Evolutionary conservation across 2,113 vertebrate species (phyloP).

Genomic region (Eleginops maclovinus): DNA sequence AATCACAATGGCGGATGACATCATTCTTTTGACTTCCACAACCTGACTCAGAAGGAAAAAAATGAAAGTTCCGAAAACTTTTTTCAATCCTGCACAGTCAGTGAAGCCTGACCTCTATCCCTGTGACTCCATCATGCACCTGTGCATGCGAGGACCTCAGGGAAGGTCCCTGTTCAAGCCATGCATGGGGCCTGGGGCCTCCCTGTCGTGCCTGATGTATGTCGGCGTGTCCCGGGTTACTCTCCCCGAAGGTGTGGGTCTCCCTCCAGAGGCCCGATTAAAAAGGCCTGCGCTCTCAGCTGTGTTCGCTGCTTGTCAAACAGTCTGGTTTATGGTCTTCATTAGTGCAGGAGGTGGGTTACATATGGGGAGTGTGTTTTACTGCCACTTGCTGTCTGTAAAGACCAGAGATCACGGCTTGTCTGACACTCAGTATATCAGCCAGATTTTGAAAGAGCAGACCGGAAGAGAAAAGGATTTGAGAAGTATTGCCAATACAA

Average conservation of each 20-base stretch:
- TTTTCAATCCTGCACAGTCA: constrained; percentile 48
- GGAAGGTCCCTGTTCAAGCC: constrained; percentile 41
- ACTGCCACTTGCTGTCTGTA: constrained; percentile 85
- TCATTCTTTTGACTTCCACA: constrained; percentile 41
- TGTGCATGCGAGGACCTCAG: constrained; percentile 66
- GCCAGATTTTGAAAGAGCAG: constrained; percentile 30
- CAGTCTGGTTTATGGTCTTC: constrained; percentile 83
- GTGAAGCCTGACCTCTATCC: constrained; percentile 51
- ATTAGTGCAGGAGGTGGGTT: constrained; percentile 78
- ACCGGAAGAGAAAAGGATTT: constrained; percentile 22
- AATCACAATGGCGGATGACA: constrained; percentile 42
- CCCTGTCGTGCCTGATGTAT: constrained; percentile 79
- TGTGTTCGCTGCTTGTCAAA: constrained; percentile 82
- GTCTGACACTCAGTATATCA: constrained; percentile 80
- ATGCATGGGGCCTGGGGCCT: constrained; percentile 53
- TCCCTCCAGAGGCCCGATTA: constrained; percentile 81
- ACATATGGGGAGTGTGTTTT: constrained; percentile 83
- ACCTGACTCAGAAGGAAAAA: constrained; percentile 27
- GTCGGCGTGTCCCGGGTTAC: constrained; percentile 66
- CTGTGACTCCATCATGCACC: constrained; percentile 73
- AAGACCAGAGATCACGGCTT: constrained; percentile 80
- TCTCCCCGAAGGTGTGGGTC: constrained; percentile 62
- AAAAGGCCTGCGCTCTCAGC: constrained; percentile 76
- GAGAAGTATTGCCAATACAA: constrained; percentile 6
- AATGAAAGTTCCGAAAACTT: neutral